These are phyloP conservation scores for Allygus modestus DNA, from an alignment of 2,888 invertebrate species.

Conservation along the genomic window DNA sequence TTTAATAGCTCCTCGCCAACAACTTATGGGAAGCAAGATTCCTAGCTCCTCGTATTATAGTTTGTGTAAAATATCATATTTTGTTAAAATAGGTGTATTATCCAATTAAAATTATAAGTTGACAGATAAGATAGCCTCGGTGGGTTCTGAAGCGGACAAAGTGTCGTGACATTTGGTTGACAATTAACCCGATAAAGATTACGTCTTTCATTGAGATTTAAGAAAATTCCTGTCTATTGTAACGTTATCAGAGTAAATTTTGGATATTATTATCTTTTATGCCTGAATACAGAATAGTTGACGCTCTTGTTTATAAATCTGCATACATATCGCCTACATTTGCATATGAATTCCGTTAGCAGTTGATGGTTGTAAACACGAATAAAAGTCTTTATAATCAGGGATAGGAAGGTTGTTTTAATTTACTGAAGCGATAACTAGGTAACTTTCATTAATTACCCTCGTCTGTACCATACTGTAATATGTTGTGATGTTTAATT, in stretches of 20 bases:
- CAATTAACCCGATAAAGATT: background rate
- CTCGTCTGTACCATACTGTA: too few relatives aligned
- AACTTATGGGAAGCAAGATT: too few relatives aligned
- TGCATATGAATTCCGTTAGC: slow-evolving; percentile 1
- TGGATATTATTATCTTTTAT: background rate
- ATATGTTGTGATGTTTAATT: too few relatives aligned
- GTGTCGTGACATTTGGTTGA: background rate
- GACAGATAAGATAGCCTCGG: too few relatives aligned
- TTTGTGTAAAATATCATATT: too few relatives aligned
- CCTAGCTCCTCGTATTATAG: too few relatives aligned
- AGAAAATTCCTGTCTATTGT: background rate
- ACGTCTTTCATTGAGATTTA: background rate
- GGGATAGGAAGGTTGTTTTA: background rate
- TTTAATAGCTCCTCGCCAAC: too few relatives aligned
- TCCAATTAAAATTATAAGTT: too few relatives aligned
- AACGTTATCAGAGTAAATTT: background rate
- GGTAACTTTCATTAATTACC: too few relatives aligned
- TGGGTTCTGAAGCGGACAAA: too few relatives aligned
- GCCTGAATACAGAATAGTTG: background rate
- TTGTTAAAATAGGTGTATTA: too few relatives aligned
- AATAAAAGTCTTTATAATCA: background rate
- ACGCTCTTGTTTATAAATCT: slow-evolving; percentile 7
- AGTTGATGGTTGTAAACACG: background rate
- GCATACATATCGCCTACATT: slow-evolving; percentile 1
- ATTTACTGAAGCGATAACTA: too few relatives aligned